Percentiles rank a stretch among this genome's conserved stretches.
These are phyloP conservation scores for Corella eumyota DNA, from an alignment of 23 tunicate species.

Conservation along the genomic window DNA sequence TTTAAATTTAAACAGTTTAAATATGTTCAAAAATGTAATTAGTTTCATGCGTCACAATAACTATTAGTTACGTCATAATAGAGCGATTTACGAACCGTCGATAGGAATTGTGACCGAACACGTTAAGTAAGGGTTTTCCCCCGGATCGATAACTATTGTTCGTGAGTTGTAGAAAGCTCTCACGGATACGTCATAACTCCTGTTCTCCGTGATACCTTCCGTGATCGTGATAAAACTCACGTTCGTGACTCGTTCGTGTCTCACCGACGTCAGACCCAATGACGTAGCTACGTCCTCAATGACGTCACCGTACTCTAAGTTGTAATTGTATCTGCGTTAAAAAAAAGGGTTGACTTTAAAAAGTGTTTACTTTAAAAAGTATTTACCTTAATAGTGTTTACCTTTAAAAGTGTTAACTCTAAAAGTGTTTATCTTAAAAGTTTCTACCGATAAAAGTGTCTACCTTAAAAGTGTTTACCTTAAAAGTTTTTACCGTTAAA, in stretches of 20 bases:
- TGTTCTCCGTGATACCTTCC: not conserved
- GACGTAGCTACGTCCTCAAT: constrained; percentile 28
- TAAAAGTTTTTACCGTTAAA: not conserved
- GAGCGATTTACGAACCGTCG: no score
- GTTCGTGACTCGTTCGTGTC: not conserved
- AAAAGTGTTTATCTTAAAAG: no score
- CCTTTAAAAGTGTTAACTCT: not conserved
- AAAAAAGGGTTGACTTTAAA: no score
- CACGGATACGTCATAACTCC: constrained; percentile 13
- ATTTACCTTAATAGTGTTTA: not conserved
- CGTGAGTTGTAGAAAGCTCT: constrained; percentile 4
- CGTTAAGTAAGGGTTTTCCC: no score
- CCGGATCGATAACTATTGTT: no score
- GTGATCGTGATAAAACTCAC: constrained; percentile 1
- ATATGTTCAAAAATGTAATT: no score
- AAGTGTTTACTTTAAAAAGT: not conserved
- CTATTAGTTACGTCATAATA: no score
- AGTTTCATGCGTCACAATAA: no score
- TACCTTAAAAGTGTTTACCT: no score
- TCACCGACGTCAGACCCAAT: constrained; percentile 4
- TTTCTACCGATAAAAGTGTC: not conserved
- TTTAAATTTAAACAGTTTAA: no score
- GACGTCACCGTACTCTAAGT: constrained; percentile 6
- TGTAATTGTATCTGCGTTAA: constrained; percentile 3
- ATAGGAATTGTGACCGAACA: no score